Evolutionary conservation across 2,888 invertebrate genomes (phyloP).

Genomic region (Andrena trimmerana): DNA sequence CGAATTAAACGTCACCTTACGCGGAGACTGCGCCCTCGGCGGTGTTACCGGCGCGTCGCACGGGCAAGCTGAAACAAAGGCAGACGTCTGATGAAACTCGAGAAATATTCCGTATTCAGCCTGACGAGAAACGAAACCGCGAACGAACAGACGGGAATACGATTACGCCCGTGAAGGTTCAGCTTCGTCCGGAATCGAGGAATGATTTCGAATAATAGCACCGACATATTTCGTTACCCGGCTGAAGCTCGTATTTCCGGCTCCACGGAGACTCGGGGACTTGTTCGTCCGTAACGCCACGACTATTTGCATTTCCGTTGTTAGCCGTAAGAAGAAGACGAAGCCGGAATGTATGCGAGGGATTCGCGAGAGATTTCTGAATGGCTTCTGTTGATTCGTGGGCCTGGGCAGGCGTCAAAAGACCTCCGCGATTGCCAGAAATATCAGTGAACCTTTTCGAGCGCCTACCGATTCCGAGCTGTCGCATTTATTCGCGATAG

Average conservation of each 20-base stretch:
- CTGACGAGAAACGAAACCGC: slow-evolving; percentile 22
- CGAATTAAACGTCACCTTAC: slow-evolving; percentile 23
- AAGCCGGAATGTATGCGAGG: slow-evolving; percentile 6
- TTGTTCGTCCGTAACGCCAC: slow-evolving; percentile 51
- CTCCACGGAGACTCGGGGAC: slow-evolving; percentile 33
- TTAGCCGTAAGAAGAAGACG: slow-evolving; percentile 45
- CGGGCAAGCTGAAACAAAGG: slow-evolving; percentile 30
- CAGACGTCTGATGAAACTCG: slow-evolving; percentile 41
- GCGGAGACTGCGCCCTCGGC: neutral
- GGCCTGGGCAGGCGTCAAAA: too few relatives aligned
- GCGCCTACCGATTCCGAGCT: neutral
- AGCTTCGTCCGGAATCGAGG: slow-evolving; percentile 29
- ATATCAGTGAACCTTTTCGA: too few relatives aligned
- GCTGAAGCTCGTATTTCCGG: slow-evolving; percentile 47
- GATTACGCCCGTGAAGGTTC: slow-evolving; percentile 47
- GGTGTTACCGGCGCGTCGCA: neutral
- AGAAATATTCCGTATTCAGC: slow-evolving; percentile 56
- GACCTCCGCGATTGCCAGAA: neutral
- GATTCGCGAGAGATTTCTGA: slow-evolving; percentile 11
- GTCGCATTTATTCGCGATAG: slow-evolving; percentile 3
- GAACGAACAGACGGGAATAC: slow-evolving; percentile 43
- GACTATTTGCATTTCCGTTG: slow-evolving; percentile 66
- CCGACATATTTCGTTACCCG: slow-evolving; percentile 53
- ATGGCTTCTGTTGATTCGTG: too few relatives aligned
- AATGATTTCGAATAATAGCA: slow-evolving; percentile 57